Conservation (phyloP, 2,797 vertebrate genomes). For the Iguana delicatissima region DNA sequence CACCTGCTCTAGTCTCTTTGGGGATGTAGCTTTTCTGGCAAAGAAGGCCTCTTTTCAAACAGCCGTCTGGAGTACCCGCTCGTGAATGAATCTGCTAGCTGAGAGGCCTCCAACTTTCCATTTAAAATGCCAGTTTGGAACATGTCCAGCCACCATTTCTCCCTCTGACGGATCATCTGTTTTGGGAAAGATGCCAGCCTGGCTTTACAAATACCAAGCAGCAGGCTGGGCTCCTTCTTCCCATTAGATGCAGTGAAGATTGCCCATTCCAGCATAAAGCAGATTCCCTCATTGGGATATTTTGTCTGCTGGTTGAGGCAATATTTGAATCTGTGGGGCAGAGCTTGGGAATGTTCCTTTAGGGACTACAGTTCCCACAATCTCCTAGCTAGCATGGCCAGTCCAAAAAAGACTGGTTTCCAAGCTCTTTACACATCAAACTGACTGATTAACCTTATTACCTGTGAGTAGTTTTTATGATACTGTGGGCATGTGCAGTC, state of each 20-base stretch:
- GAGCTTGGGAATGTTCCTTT: not conserved
- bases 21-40: not conserved
- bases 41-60: not conserved
- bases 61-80: not conserved
- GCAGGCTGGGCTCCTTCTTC: too few relatives aligned
- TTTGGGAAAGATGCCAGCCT: not conserved
- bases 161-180: not conserved
- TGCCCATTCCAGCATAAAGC: not conserved
- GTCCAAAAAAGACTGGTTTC: too few relatives aligned
- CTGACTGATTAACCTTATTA: too few relatives aligned
- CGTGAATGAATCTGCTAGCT: not conserved
- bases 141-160: not conserved
- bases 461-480: too few relatives aligned
- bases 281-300: too few relatives aligned
- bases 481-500: too few relatives aligned
- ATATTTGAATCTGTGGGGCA: not conserved
- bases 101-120: not conserved
- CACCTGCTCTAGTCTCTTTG: not conserved
- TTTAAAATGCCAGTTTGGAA: not conserved
- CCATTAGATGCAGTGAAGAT: not conserved
- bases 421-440: too few relatives aligned
- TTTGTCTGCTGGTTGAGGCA: not conserved
- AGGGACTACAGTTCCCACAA: not conserved
- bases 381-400: not conserved
- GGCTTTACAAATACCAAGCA: not conserved